Evolutionary conservation across 2,113 vertebrate genomes (phyloP).

Genomic region (Chaetodon trifascialis): DNA sequence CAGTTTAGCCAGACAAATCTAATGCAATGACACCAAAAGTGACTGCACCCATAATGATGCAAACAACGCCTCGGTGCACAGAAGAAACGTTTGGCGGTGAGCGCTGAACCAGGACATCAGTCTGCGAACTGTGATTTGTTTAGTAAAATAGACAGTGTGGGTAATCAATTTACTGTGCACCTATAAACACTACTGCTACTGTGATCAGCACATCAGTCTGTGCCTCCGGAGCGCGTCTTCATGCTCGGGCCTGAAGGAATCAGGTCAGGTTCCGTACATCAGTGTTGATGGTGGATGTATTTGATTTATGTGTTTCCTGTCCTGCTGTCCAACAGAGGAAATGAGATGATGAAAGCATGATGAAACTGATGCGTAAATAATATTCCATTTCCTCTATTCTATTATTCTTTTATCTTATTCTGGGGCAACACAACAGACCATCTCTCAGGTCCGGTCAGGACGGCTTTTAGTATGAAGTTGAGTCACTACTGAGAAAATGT

Average conservation of each 20-base stretch:
- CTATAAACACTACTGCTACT: not conserved
- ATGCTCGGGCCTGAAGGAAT: not conserved
- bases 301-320: not conserved
- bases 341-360: not conserved
- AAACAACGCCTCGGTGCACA: too few relatives aligned
- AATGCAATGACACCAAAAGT: too few relatives aligned
- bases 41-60: too few relatives aligned
- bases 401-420: not conserved
- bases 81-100: too few relatives aligned
- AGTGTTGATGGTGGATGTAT: not conserved
- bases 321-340: not conserved
- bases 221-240: not conserved
- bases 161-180: too few relatives aligned
- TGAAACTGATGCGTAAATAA: not conserved
- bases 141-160: too few relatives aligned
- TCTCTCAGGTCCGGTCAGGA: not conserved
- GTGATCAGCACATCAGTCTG: not conserved
- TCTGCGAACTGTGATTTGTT: too few relatives aligned
- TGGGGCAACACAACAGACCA: not conserved
- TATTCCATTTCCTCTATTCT: not conserved
- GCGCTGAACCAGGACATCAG: too few relatives aligned
- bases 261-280: slow-evolving; percentile 9
- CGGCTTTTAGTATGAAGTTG: not conserved
- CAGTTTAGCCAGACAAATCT: too few relatives aligned
- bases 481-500: not conserved